phyloP scores from a whole-genome alignment of 2,113 vertebrate species.

The Chascanopsetta lugubris region DNA sequence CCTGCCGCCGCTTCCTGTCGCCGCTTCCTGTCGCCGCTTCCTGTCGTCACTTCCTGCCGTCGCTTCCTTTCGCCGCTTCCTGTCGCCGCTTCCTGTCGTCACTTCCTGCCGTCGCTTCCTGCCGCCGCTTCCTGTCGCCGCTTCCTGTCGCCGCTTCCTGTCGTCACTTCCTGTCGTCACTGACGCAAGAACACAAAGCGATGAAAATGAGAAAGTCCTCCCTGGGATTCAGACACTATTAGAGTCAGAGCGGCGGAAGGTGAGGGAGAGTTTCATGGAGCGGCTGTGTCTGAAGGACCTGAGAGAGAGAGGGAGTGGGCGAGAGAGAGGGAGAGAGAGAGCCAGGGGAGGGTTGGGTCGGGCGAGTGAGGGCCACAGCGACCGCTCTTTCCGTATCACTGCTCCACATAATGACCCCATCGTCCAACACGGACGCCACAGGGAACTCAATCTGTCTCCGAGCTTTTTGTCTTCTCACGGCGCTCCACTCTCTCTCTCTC shows the following conservation, averaged over 20 bases:
- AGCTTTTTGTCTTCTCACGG: slow-evolving; percentile 14
- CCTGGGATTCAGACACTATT: no score
- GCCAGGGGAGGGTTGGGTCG: slow-evolving; percentile 7
- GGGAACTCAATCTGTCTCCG: slow-evolving; percentile 34
- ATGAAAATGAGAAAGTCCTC: not conserved
- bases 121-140: no score
- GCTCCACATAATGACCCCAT: slow-evolving; percentile 69
- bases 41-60: no score
- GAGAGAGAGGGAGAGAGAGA: slow-evolving; percentile 7
- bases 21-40: no score
- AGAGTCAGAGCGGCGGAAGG: no score
- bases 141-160: no score
- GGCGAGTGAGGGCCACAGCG: slow-evolving; percentile 43
- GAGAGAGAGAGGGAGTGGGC: slow-evolving; percentile 4
- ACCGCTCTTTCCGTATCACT: slow-evolving; percentile 71
- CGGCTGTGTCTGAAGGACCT: not conserved
- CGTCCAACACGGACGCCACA: slow-evolving; percentile 37
- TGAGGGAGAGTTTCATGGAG: not conserved
- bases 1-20: no score
- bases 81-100: no score
- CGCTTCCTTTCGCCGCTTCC: no score
- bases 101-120: no score
- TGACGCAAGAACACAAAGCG: not conserved
- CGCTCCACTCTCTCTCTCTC: no score
- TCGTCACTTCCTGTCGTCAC: no score